These are phyloP conservation scores for Semotilus atromaculatus DNA, from an alignment of 2,797 vertebrate species.

Conservation along the genomic window DNA sequence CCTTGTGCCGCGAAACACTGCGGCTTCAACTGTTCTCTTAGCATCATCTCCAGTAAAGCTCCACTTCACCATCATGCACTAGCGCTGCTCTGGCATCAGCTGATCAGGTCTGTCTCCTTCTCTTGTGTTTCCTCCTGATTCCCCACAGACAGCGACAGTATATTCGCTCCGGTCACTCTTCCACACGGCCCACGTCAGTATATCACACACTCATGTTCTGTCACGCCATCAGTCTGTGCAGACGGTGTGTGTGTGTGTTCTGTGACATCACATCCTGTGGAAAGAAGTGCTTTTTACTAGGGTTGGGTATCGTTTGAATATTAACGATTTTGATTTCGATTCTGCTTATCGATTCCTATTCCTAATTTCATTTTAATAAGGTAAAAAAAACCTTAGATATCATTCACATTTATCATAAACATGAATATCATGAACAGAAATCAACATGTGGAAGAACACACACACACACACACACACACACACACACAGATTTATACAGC, in stretches of 20 bases:
- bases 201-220: conserved; percentile 61
- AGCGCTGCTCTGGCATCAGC: neutral
- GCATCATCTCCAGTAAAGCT: neutral
- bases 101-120: conserved; percentile 26
- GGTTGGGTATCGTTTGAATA: too few species aligned
- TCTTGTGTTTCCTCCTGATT: conserved; percentile 60
- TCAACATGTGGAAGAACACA: too few species aligned
- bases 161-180: conserved; percentile 82
- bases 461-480: too few species aligned
- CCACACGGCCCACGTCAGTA: conserved; percentile 87
- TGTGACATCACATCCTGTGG: neutral
- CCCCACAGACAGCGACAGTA: conserved; percentile 80
- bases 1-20: neutral
- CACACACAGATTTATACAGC: too few species aligned
- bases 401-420: too few species aligned
- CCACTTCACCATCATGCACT: neutral
- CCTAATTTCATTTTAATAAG: too few species aligned
- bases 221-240: neutral
- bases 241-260: neutral
- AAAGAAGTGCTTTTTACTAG: neutral
- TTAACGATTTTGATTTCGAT: too few species aligned
- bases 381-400: too few species aligned
- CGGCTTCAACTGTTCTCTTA: neutral
- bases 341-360: too few species aligned
- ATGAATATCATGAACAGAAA: too few species aligned